Evolutionary conservation across 2,797 vertebrate genomes (phyloP), one percentile per base, ranked within the genome.

Genomic region (Crocidura indochinensis): DNA sequence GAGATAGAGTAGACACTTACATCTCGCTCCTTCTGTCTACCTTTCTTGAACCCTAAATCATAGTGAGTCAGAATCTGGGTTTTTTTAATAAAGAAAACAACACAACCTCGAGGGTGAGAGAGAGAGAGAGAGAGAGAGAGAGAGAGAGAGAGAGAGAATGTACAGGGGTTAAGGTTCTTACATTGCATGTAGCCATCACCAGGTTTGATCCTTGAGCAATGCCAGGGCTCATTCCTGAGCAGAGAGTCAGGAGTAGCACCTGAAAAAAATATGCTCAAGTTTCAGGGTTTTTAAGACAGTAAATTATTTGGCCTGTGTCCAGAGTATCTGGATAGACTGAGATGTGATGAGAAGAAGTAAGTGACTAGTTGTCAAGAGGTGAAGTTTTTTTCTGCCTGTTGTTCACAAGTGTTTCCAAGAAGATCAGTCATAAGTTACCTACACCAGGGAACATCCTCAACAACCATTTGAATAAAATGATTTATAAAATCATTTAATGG

Each of bases 401-500:
- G 10, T 24, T 84, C 14, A 22, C 26, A 76, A 80, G 51, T 26
- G 29, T 6, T 27, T n/a, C 24, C 26, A 17, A 20, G 31, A 29
- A 88, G 78, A 60, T 76, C 47, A 26, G 17, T 2, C 0, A 17
- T 72, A 68, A 76, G 72, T 47, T 69, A 24, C 51, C 69, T 26
- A 60, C 1, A 51, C 77, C n/a, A 51, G 27, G 17, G 6, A 38
- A 56, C 2, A 69, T 5, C 56, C 27, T 84, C 15, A 38, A 69
- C 83, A 49, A 72, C 17, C 27, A 62, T 47, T 88, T 76, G 27
- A 62, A 27, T 89, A 17, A 22, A 86, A 89, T 38, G 53, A 84
- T 74, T 91, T 10, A 80, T 75, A 74, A 47, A 81, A 82, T 82
- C n/a, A 10, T 60, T 82, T 85, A 73, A 65, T 26, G 64, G 10